A percentile compares a stretch with the other conserved stretches of the same genome.
Conservation (phyloP, 1,140 invertebrate species). For the Trinorchestia longiramus region DNA sequence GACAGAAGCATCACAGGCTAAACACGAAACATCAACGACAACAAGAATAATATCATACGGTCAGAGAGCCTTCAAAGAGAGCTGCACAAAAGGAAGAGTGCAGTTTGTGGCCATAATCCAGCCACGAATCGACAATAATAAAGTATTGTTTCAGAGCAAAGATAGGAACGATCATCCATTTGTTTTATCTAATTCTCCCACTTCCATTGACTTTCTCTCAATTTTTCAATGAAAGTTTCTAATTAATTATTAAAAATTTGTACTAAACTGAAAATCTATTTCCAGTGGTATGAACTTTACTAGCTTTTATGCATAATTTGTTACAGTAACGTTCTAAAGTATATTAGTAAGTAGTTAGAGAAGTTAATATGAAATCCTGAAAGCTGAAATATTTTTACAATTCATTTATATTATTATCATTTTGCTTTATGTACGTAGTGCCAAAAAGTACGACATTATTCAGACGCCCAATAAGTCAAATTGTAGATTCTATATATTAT, state of each 20-base stretch:
- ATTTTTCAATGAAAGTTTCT: too few species aligned
- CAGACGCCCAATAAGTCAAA: too few species aligned
- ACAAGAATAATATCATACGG: not conserved
- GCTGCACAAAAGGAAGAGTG: not conserved
- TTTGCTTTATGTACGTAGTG: too few species aligned
- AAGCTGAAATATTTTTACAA: too few species aligned
- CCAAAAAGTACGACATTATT: too few species aligned
- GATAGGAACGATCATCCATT: not conserved
- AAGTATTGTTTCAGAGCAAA: not conserved
- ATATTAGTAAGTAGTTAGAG: too few species aligned
- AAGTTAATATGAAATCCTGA: too few species aligned
- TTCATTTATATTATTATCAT: too few species aligned
- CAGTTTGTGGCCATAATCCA: not conserved
- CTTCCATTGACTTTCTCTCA: too few species aligned
- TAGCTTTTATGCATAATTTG: not conserved
- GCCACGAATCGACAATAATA: not conserved
- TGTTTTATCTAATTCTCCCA: not conserved
- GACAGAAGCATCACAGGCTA: not conserved
- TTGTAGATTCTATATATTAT: not conserved
- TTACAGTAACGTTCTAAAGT: too few species aligned
- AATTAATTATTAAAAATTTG: too few species aligned
- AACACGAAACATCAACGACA: not conserved
- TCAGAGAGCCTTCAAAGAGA: not conserved
- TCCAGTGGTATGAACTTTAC: not conserved
- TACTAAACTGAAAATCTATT: too few species aligned